Evolutionary conservation across 2,113 vertebrate genomes (phyloP), one percentile per base, ranked within the genome.

Genomic region (Cryptotis parvus): DNA sequence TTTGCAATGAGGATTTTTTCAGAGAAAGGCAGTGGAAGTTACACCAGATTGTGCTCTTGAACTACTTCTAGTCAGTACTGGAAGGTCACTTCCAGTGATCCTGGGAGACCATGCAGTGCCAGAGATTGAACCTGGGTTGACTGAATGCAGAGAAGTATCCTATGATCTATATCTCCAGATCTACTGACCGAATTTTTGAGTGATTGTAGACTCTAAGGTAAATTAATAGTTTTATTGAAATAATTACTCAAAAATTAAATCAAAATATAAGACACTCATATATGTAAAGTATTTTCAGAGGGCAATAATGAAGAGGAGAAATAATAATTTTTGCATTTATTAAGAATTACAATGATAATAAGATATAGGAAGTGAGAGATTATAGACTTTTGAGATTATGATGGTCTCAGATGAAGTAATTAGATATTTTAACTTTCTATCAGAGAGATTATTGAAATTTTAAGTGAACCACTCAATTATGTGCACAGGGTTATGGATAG

Each of bases 161-260:
- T 58, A 58, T 22, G 22, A 2, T 22, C 58, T 31, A 29, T 65
- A 29, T 31, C 11, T 31, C 63, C 27, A 65, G 9, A 65, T 29
- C 3, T 43, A 24, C 41, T 43, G 43, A 74, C 29, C 33, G 33
- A 35, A 39, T 74, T 43, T 43, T 74, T 1, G 24, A 39, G 72
- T 33, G 49, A 65, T 87, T 85, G 41, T 16, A 29, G 6, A 70
- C 14, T 65, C 9, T 6, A 31, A 91, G 74, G 33, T 1, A 91
- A 91, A 87, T 92, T 86, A 65, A 16, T 41, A 93, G 49, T 7
- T 65, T 84, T 12, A 72, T 61, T 90, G 41, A 76, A 91, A 55
- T 24, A 15, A 61, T 79, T 81, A 35, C 45, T 43, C 24, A 68
- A 85, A n/a, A 86, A 68, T 31, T 5, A 93, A 89, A 89, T 49